Conservation (phyloP, 2,797 vertebrate genomes). For the Pitangus sulphuratus region DNA sequence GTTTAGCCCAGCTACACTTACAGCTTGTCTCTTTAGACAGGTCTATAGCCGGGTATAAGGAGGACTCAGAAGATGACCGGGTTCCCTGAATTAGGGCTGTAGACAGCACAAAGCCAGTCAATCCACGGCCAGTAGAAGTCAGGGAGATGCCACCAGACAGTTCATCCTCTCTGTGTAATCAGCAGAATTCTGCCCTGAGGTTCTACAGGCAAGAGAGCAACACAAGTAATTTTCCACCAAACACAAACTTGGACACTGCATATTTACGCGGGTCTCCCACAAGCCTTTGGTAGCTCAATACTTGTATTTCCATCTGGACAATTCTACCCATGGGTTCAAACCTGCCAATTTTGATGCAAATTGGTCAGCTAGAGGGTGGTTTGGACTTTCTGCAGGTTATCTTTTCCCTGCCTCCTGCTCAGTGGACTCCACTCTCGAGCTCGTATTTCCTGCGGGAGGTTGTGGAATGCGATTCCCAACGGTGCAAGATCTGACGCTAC, state of each 20-base stretch:
- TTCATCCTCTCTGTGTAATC: neutral
- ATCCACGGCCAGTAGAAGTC: neutral
- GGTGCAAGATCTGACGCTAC: neutral
- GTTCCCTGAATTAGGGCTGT: neutral
- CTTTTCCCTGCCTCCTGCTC: neutral
- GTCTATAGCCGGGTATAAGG: neutral
- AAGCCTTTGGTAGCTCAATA: neutral
- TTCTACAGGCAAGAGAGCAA: neutral
- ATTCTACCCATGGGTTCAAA: neutral
- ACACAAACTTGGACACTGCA: fast-evolving
- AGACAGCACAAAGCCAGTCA: neutral
- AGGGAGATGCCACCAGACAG: neutral
- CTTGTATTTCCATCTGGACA: neutral
- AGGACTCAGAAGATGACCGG: neutral
- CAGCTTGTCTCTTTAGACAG: neutral
- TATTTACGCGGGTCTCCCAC: neutral
- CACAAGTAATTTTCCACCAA: neutral
- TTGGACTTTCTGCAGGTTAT: neutral
- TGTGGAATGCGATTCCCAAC: neutral
- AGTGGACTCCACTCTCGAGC: neutral
- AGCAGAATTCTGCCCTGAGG: neutral
- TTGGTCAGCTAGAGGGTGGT: neutral
- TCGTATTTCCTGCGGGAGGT: neutral
- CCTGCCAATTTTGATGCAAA: neutral
- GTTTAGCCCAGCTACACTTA: neutral